Evolutionary conservation across 2,113 vertebrate genomes (phyloP), one percentile per base, ranked within the genome.

Genomic region (Syrrhaptes paradoxus): DNA sequence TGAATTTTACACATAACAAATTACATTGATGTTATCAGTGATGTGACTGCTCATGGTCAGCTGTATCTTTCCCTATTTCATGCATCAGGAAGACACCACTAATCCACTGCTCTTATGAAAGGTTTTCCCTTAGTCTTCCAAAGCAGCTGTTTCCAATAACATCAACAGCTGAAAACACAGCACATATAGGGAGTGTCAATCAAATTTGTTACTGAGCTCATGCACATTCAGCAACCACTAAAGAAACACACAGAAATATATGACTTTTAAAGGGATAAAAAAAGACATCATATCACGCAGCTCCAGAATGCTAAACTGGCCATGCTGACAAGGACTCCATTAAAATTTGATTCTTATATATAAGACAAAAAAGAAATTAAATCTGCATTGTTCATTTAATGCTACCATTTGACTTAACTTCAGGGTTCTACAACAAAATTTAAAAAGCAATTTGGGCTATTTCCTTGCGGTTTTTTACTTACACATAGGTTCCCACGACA

Each of bases 81-180:
- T 2, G 2, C 3, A 3, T 24, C 36, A 51, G 36, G 43, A 89
- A 31, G 18, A 49, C n/a, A 79, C 16, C 43, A 41, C 41, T 70
- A 80, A 90, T 43, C 10, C 72, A 85, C 0, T 28, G 17, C 31
- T 81, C 19, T 88, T 63, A 36, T 1, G 24, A 66, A 73, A 82
- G n/a, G 10, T 83, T 83, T 85, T 83, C n/a, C 26, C 46, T 54
- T 46, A 11, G 24, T 61, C 46, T 94, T 90, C 49, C 22, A 20
- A 62, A 85, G 57, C 88, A 85, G 67, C 51, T 90, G 67, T 41
- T 49, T 52, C 59, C 41, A 79, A 52, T 80, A 86, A 90, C 49
- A 70, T 28, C 71, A 93, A 90, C 85, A 85, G 92, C 90, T 87
- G 92, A 94, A 94, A 88, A 87, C 51, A 87, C 54, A 83, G 67